Base-by-base conservation (phyloP, 2,888 invertebrate species). In the Tetragnatha montana region DNA sequence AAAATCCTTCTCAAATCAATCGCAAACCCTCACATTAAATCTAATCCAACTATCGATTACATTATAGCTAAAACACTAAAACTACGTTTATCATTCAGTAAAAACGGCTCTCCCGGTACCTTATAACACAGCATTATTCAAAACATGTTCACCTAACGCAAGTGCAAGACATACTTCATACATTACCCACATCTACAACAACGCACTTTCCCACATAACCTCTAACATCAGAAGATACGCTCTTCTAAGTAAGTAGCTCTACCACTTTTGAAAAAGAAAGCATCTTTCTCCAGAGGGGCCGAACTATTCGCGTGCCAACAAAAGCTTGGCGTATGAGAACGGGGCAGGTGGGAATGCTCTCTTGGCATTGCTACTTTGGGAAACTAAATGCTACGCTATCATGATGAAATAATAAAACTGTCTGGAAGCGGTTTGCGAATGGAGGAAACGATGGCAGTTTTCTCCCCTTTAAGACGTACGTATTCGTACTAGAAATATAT, bases 271-370 rank as follows among this genome's bases (percentile, higher is more conserved):
- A 81, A 71, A 70, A 81, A 60, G 12, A 81, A 81, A 81, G 21
- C 71, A 50, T n/a, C 81, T 6, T 71, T 49, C 21, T 50, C 71
- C 81, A 2, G 19, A 19, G 49, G 47, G 49, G 70, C 71, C 70
- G 70, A 70, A 70, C 50, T 49, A 47, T 71, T 81, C 71, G 81
- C 81, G 81, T 81, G 81, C 70, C 70, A 70, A 60, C 47, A 70
- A n/a, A 14, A 19, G 71, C 81, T 81, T 71, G 49, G 47, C 81
- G 19, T 47, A 47, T 81, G 81, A 81, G 81, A 81, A 81, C 81
- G 17, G 17, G 70, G 21, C 81, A 81, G 81, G 47, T 81, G 81
- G 2, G 17, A 49, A 71, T 81, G 50, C 49, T 49, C 70, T 19
- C 70, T 14, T 71, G 81, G 81, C 50, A 71, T 81, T 49, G 81